Conservation (phyloP, 2,113 vertebrate species). For the Ivindomyrus marchei region DNA sequence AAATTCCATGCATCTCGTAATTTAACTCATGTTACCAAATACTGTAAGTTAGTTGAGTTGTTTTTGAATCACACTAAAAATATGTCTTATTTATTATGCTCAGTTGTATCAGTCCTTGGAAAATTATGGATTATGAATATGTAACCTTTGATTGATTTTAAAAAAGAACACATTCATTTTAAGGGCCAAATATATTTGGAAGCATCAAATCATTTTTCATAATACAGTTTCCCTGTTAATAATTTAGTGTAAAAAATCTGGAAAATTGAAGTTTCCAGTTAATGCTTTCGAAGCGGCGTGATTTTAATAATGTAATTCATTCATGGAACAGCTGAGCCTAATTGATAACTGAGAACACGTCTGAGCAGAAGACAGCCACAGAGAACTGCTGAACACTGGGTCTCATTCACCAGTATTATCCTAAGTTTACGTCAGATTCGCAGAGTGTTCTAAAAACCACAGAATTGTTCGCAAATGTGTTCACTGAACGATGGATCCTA, state of each 20-base stretch:
- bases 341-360: background rate
- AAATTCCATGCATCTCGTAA: background rate
- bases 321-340: background rate
- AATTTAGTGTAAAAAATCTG: background rate
- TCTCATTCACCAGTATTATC: background rate
- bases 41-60: background rate
- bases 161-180: background rate
- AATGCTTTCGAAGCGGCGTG: background rate
- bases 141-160: background rate
- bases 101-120: background rate
- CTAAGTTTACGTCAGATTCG: background rate
- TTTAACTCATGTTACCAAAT: background rate
- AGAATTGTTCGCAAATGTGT: background rate
- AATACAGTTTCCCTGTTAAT: background rate
- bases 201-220: background rate
- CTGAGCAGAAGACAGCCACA: background rate
- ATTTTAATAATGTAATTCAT: background rate
- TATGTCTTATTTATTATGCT: background rate
- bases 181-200: background rate
- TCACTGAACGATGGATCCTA: background rate
- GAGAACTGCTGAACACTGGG: background rate
- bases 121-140: background rate
- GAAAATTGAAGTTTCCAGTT: background rate
- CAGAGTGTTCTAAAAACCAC: background rate
- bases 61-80: background rate